These are phyloP conservation scores for Drosophila histrio DNA, from an alignment of 2,888 invertebrate genomes.

Conservation along the genomic window DNA sequence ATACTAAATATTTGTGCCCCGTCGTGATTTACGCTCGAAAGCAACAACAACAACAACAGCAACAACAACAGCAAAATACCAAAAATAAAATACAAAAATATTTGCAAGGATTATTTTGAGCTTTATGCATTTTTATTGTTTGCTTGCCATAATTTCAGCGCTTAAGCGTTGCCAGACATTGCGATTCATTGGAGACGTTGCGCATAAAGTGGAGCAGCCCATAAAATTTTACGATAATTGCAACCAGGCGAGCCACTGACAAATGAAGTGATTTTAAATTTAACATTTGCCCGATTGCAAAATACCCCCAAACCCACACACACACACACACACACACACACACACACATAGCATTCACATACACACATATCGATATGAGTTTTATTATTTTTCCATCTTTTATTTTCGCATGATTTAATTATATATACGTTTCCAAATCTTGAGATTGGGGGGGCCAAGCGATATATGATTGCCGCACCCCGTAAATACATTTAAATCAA, in stretches of 20 bases:
- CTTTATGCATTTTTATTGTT: conserved; percentile 77
- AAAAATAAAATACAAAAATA: neutral
- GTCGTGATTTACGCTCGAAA: conserved; percentile 66
- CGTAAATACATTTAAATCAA: conserved; percentile 48
- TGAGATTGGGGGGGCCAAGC: conserved; percentile 23
- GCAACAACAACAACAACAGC: conserved; percentile 17
- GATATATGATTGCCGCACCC: conserved; percentile 52
- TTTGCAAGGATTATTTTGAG: conserved; percentile 68
- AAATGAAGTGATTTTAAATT: conserved; percentile 73
- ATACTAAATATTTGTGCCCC: conserved; percentile 82
- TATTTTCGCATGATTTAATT: conserved; percentile 66
- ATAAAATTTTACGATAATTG: conserved; percentile 82
- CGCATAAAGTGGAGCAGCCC: conserved; percentile 73
- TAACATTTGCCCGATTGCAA: conserved; percentile 42
- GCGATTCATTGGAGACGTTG: conserved; percentile 19
- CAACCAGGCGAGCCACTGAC: conserved; percentile 64
- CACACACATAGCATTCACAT: neutral
- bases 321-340: neutral
- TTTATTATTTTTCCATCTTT: conserved; percentile 20
- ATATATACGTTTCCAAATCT: conserved; percentile 61
- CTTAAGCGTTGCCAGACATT: conserved; percentile 64
- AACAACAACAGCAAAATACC: neutral
- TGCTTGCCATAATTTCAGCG: conserved; percentile 70
- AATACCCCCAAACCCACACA: neutral
- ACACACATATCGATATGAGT: neutral